phyloP scores from a whole-genome alignment of 2,888 invertebrate species.

The Diplazon laetatorius region DNA sequence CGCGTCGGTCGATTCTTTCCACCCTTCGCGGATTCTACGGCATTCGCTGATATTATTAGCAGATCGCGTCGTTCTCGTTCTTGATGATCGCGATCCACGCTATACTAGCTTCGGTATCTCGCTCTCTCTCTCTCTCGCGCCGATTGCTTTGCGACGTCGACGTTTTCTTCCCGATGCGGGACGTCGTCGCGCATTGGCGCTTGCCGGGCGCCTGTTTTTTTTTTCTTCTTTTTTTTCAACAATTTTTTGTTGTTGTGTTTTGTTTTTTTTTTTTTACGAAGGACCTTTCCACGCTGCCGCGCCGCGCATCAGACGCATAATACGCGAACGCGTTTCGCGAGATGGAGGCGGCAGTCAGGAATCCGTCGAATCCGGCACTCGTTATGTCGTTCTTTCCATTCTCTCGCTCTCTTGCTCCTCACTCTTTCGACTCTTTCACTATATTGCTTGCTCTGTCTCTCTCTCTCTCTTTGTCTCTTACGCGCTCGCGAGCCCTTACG shows the following conservation, averaged over 20 bases:
- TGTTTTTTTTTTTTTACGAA: constrained; percentile 46
- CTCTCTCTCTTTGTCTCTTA: neutral
- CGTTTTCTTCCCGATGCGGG: constrained; percentile 30
- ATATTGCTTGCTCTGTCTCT: neutral
- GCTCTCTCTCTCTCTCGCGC: neutral
- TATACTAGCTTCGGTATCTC: constrained; percentile 46
- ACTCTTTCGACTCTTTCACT: too few relatives aligned
- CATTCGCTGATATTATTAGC: constrained; percentile 81
- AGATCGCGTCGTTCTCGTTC: constrained; percentile 80
- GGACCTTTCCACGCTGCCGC: constrained; percentile 30
- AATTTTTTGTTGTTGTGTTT: too few relatives aligned
- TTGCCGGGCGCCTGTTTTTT: constrained; percentile 47
- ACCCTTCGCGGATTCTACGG: constrained; percentile 79
- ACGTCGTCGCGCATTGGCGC: constrained; percentile 26
- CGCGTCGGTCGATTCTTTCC: constrained; percentile 44
- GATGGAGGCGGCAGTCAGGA: constrained; percentile 64
- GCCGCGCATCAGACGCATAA: constrained; percentile 62
- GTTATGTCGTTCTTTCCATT: constrained; percentile 57
- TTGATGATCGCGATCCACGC: constrained; percentile 73
- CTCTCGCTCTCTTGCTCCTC: too few relatives aligned
- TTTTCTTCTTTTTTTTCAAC: too few relatives aligned
- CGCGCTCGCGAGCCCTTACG: constrained; percentile 14
- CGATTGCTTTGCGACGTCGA: constrained; percentile 24
- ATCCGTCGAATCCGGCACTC: constrained; percentile 67
- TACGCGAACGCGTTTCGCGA: constrained; percentile 57